Evolutionary conservation across 2,888 invertebrate genomes (phyloP).

Genomic region (Subacronicta megacephala): DNA sequence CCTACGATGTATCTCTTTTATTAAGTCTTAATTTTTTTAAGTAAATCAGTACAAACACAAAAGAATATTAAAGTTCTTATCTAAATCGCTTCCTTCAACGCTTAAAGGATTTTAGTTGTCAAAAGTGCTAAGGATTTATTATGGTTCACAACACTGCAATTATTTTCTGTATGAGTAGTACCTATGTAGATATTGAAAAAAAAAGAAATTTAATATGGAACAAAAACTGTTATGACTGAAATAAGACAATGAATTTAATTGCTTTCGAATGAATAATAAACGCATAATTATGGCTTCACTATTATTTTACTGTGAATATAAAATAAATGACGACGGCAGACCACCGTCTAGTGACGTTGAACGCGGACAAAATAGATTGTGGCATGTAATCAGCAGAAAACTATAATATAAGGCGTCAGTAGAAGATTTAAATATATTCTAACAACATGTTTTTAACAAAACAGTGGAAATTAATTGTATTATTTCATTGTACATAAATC

Average conservation of each 20-base stretch:
- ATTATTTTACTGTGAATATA: slow-evolving; percentile 15
- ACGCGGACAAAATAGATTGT: slow-evolving; percentile 23
- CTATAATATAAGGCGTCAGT: background rate
- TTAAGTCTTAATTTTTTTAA: background rate
- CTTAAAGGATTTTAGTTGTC: background rate
- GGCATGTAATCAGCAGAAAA: slow-evolving; percentile 21
- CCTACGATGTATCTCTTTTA: background rate
- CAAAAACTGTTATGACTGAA: slow-evolving; percentile 26
- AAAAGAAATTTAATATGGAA: slow-evolving; percentile 15
- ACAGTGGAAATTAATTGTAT: background rate
- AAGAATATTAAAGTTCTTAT: too few relatives aligned
- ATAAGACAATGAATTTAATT: slow-evolving; percentile 14
- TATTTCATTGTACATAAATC: slow-evolving; percentile 10
- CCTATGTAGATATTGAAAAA: slow-evolving; percentile 7
- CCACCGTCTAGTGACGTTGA: slow-evolving; percentile 1
- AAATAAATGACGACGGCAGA: slow-evolving; percentile 17
- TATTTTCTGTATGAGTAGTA: background rate
- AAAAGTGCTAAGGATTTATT: slow-evolving; percentile 2
- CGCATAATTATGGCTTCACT: slow-evolving; percentile 15
- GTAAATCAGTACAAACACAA: too few relatives aligned
- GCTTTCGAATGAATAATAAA: slow-evolving; percentile 21
- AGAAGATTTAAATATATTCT: background rate
- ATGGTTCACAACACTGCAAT: slow-evolving; percentile 2
- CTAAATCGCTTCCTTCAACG: too few relatives aligned
- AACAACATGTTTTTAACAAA: background rate